These are phyloP conservation scores for Ammodramus savannarum DNA, from an alignment of 2,113 vertebrate species.

Conservation along the genomic window DNA sequence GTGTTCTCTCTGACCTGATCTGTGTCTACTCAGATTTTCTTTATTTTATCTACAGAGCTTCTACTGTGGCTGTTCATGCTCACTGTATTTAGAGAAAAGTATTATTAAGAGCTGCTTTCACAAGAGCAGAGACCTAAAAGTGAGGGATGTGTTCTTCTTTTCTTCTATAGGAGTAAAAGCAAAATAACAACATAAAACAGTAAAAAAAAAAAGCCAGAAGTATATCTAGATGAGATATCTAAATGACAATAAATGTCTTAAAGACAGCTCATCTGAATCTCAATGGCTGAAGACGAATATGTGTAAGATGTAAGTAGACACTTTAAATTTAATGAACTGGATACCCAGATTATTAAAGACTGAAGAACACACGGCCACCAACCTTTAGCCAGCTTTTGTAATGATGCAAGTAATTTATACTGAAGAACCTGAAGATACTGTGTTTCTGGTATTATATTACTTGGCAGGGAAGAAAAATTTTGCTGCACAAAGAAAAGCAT, in stretches of 20 bases:
- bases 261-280: not conserved
- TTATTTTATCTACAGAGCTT: not conserved
- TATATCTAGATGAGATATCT: not conserved
- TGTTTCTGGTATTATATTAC: not conserved
- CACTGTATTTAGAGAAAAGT: not conserved
- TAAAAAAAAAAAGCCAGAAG: not conserved
- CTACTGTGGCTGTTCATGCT: not conserved
- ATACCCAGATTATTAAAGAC: not conserved
- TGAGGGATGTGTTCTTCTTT: not conserved
- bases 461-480: not conserved
- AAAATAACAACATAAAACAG: not conserved
- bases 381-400: not conserved
- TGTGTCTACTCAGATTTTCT: not conserved
- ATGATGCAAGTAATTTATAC: not conserved
- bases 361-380: not conserved
- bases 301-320: constrained; percentile 2
- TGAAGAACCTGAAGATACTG: not conserved
- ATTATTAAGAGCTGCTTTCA: not conserved
- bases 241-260: not conserved
- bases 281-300: not conserved
- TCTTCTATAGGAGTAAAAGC: not conserved
- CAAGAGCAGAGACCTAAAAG: not conserved
- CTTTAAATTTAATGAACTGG: not conserved
- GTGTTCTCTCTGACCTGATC: not conserved
- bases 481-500: not conserved